These are phyloP conservation scores for Drosophila sulfurigaster DNA, from an alignment of 1,140 invertebrate genomes.

Conservation along the genomic window DNA sequence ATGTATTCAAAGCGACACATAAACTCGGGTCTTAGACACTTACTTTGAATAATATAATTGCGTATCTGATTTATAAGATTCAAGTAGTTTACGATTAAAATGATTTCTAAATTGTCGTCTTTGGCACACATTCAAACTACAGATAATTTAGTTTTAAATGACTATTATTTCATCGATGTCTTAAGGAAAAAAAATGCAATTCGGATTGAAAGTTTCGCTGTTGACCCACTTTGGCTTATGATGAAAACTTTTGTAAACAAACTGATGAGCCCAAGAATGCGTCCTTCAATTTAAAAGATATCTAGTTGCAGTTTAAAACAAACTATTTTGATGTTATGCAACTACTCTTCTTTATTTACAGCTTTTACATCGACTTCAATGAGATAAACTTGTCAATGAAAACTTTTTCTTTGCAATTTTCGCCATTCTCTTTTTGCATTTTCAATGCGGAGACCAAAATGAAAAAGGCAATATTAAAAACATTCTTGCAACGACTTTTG, in stretches of 20 bases:
- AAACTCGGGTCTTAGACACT: background rate
- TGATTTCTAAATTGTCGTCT: too few species aligned
- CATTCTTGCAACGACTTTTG: constrained; percentile 35
- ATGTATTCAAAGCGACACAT: constrained; percentile 38
- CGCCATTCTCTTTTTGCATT: background rate
- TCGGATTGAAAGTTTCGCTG: background rate
- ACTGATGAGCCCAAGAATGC: background rate
- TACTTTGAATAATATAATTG: background rate
- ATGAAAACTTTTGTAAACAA: background rate
- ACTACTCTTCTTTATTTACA: constrained; percentile 27
- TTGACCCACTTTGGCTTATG: background rate
- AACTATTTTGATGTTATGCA: background rate
- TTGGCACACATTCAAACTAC: background rate
- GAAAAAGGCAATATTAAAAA: constrained; percentile 15
- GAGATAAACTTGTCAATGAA: constrained; percentile 26
- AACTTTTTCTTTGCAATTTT: constrained; percentile 5
- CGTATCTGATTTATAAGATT: background rate
- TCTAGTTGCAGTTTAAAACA: background rate
- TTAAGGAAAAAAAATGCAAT: too few species aligned
- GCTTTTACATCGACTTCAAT: background rate
- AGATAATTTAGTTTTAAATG: background rate
- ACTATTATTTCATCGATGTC: background rate
- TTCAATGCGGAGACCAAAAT: background rate
- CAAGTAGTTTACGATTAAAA: too few species aligned
- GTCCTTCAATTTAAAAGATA: background rate